phyloP scores from a whole-genome alignment of 2,888 invertebrate genomes.

The Lithophane leautieri region DNA sequence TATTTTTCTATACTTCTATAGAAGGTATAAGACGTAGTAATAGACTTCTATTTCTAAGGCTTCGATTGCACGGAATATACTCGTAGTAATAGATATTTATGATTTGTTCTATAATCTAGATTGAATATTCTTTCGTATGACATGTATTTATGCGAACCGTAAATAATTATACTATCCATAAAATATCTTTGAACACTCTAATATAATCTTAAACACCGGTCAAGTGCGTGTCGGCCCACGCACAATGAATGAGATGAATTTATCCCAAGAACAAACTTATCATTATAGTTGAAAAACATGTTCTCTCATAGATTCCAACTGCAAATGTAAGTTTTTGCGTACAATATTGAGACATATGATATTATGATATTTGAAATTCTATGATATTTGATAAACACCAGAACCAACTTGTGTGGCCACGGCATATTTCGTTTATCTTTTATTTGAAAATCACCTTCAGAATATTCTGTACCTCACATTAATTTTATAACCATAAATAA shows the following conservation, averaged over 20 bases:
- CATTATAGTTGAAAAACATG: too few relatives aligned
- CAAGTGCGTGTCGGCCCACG: too few relatives aligned
- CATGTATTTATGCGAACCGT: neutral
- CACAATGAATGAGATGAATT: too few relatives aligned
- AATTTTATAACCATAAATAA: neutral
- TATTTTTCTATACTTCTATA: neutral
- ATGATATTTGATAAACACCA: neutral
- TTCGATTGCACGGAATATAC: slow-evolving; percentile 19
- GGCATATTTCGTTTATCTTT: slow-evolving; percentile 3
- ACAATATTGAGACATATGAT: too few relatives aligned
- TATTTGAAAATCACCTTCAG: neutral
- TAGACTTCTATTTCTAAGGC: slow-evolving; percentile 3
- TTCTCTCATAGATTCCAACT: too few relatives aligned
- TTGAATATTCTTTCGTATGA: neutral
- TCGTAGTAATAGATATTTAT: neutral
- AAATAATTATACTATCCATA: neutral
- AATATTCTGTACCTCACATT: neutral
- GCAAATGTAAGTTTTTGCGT: too few relatives aligned
- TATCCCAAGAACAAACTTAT: too few relatives aligned
- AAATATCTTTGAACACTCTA: neutral
- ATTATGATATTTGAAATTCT: neutral
- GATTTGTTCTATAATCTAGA: slow-evolving; percentile 4
- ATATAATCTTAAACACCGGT: neutral
- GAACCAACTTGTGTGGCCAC: neutral
- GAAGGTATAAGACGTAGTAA: slow-evolving; percentile 11